Evolutionary conservation across 2,797 vertebrate species (phyloP).

Genomic region (Danio choprae): DNA sequence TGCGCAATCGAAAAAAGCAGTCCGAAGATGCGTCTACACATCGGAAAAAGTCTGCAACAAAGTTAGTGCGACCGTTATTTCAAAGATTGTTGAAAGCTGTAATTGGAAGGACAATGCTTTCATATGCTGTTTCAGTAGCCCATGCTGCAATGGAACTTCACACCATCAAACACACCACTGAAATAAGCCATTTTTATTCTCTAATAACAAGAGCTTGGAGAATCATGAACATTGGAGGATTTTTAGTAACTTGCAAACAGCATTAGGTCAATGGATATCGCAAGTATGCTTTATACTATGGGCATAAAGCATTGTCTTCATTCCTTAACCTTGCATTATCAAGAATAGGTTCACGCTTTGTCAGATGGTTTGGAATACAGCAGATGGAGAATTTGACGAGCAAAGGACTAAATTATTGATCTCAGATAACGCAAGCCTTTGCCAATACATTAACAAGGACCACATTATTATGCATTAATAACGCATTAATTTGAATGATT

Average conservation of each 20-base stretch:
- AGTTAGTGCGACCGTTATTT: background rate
- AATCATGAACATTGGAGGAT: constrained; percentile 3
- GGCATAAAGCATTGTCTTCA: background rate
- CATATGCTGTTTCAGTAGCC: background rate
- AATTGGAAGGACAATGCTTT: background rate
- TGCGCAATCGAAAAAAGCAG: background rate
- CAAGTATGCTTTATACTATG: constrained; percentile 5
- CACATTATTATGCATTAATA: background rate
- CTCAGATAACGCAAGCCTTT: background rate
- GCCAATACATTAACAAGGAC: background rate
- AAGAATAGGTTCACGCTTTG: background rate
- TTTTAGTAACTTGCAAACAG: background rate
- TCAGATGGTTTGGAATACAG: background rate
- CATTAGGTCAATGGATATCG: background rate
- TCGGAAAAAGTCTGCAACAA: background rate
- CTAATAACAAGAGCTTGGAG: background rate
- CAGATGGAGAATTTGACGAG: background rate
- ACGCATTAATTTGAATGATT: background rate
- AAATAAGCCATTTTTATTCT: background rate
- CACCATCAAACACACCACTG: background rate
- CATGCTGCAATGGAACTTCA: background rate
- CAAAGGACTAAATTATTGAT: background rate
- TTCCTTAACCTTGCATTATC: background rate
- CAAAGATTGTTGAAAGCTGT: too few species aligned
- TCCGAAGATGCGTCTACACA: background rate